phyloP scores from a whole-genome alignment of 1,140 invertebrate genomes.

The Drosophila elegans region DNA sequence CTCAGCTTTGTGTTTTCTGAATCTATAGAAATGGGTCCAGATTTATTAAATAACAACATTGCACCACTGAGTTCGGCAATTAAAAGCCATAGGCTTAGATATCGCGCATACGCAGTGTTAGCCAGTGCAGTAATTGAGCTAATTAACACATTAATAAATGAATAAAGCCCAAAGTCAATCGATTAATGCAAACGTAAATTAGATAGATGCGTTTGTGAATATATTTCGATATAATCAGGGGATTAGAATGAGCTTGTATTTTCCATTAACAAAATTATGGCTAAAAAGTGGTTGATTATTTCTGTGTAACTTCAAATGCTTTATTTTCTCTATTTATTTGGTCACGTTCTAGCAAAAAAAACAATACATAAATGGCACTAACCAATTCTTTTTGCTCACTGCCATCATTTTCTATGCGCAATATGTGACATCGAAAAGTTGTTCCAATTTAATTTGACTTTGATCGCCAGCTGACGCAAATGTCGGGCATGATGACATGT shows the following conservation, averaged over 20 bases:
- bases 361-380: constrained; percentile 37
- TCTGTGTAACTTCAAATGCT: not conserved
- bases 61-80: constrained; percentile 11
- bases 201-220: constrained; percentile 37
- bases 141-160: constrained; percentile 48
- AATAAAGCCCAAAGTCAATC: constrained; percentile 30
- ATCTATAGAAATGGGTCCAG: constrained; percentile 29
- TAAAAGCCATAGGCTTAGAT: not conserved
- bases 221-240: constrained; percentile 24
- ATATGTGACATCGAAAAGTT: constrained; percentile 55
- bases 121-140: constrained; percentile 16
- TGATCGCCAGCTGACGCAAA: constrained; percentile 78
- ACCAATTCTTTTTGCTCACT: constrained; percentile 25
- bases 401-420: constrained; percentile 9
- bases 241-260: constrained; percentile 13
- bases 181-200: constrained; percentile 48
- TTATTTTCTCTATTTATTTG: constrained; percentile 5
- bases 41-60: constrained; percentile 18
- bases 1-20: not conserved
- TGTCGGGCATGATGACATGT: constrained; percentile 66
- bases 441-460: constrained; percentile 83
- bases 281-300: constrained; percentile 11
- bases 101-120: constrained; percentile 34
- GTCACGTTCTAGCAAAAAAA: constrained; percentile 15
- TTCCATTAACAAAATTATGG: constrained; percentile 26